Base-by-base conservation (phyloP, 2,113 vertebrate species). In the Oncorhynchus masou region DNA sequence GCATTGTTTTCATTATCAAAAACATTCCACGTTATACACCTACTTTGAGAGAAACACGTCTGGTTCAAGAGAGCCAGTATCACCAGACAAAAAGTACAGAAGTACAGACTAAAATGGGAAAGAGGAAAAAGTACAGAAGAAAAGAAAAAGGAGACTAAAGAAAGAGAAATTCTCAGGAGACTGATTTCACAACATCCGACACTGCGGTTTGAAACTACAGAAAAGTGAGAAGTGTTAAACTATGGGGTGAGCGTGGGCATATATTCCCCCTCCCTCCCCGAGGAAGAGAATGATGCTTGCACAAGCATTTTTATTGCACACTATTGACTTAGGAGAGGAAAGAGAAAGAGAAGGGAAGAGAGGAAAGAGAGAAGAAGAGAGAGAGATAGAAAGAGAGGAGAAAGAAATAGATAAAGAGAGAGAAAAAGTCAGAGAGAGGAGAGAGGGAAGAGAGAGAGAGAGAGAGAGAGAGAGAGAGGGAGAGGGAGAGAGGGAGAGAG, bases 241-340 rank as follows among this genome's bases (percentile, higher is more conserved):
- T 85, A 83, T 79, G 81, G 75, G 71, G 67, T 83, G 78, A 70
- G 77, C 57, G 75, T 72, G 68, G 66, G 81, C 82, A 85, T 86
- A 86, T 84, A 85, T 82, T 79, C 75, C 77, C 0, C 51, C 75
- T 75, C 49, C 77, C 72, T 74, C 66, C 34, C 49, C 49, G 24
- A 78, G 74, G 82, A 83, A 54, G 72, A 20, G 70, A 77, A 73
- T 84, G 75, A 51, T 81, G 85, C 88, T 84, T 87, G 79, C 82
- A 86, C 85, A 83, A 86, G 87, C 85, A 88, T 75, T 87, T 90
- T 87, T 83, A 85, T 72, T 79, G 82, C 84, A 83, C 84, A 77
- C 65, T 88, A 86, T 88, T 84, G 87, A 90, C 85, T 90, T 83
- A 84, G n/a, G n/a, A 81, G 73, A 86, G 73, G 78, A 86, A 9